Base-by-base conservation (phyloP, 2,888 invertebrate genomes). In the Macrosoma leucophasiata region DNA sequence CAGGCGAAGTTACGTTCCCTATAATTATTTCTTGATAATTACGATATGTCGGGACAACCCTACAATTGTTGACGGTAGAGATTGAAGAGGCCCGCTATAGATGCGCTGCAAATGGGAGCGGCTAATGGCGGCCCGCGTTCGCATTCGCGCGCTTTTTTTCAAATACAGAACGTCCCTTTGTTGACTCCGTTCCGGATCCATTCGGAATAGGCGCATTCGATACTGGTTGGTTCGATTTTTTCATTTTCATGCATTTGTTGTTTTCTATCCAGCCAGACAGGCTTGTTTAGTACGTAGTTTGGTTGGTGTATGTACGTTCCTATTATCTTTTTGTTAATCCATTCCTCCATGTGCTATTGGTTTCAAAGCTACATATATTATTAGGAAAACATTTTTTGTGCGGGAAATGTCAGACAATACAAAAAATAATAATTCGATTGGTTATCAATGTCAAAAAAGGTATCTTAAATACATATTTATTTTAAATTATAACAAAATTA, bases 11-110 rank as follows among this genome's bases (percentile, higher is more conserved):
- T n/a, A n/a, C n/a, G n/a, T n/a, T n/a, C n/a, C n/a, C n/a, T n/a
- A n/a, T n/a, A n/a, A n/a, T n/a, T n/a, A n/a, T n/a, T n/a, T n/a
- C n/a, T n/a, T n/a, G n/a, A n/a, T n/a, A n/a, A 19, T 36, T 36
- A 27, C 36, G 28, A 25, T 18, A 35, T 23, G 15, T 23, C 21
- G 38, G 25, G 46, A 24, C 51, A 52, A 28, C 53, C 54, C 54
- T 55, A 53, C 55, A 51, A 76, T 78, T 75, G 77, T 79, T 72
- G 67, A 69, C 67, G 64, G 57, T 68, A 69, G 22, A 36, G 72
- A 81, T 78, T 78, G 79, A 79, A 82, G 79, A 79, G 78, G 65
- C 66, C 58, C 56, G 62, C 72, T 70, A 76, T 76, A 75, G 69
- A 71, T 62, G 64, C 62, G 53, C 64, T 65, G 64, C 75, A 75